Evolutionary conservation across 1,140 invertebrate species (phyloP).

Genomic region (Drosophila serrata): DNA sequence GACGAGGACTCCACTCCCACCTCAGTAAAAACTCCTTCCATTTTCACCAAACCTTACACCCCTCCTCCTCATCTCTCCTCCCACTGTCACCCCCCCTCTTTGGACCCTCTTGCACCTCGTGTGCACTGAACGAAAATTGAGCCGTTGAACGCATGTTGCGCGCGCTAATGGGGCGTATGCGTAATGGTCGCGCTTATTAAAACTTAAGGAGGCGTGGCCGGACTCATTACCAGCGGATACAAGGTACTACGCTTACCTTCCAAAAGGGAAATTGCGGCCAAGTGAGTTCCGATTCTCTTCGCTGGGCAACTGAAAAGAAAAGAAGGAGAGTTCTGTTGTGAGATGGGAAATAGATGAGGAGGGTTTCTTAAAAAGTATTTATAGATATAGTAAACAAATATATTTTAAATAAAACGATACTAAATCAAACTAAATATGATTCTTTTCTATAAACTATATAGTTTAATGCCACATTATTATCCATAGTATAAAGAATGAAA

Average conservation of each 20-base stretch:
- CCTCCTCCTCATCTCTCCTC: not conserved
- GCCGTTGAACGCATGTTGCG: constrained; percentile 34
- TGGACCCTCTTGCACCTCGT: constrained; percentile 25
- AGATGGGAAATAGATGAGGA: not conserved
- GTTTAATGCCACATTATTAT: too few relatives aligned
- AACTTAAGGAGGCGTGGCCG: constrained; percentile 52
- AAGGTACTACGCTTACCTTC: constrained; percentile 33
- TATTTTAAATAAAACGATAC: too few relatives aligned
- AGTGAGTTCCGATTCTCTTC: constrained; percentile 35
- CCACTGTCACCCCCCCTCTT: not conserved
- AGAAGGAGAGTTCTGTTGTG: not conserved
- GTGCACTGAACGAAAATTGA: constrained; percentile 67
- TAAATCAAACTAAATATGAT: not conserved
- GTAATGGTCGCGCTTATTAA: constrained; percentile 60
- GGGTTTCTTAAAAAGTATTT: not conserved
- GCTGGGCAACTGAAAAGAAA: constrained; percentile 26
- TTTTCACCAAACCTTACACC: not conserved
- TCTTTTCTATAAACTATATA: not conserved
- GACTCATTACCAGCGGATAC: constrained; percentile 38
- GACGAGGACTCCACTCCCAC: constrained; percentile 47
- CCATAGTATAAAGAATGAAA: too few relatives aligned
- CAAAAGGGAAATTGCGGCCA: constrained; percentile 11
- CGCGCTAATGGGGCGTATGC: constrained; percentile 69
- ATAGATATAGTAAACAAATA: too few relatives aligned
- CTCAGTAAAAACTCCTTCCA: not conserved